These are phyloP conservation scores for Plagodis pulveraria DNA, from an alignment of 2,888 invertebrate species.

Conservation along the genomic window DNA sequence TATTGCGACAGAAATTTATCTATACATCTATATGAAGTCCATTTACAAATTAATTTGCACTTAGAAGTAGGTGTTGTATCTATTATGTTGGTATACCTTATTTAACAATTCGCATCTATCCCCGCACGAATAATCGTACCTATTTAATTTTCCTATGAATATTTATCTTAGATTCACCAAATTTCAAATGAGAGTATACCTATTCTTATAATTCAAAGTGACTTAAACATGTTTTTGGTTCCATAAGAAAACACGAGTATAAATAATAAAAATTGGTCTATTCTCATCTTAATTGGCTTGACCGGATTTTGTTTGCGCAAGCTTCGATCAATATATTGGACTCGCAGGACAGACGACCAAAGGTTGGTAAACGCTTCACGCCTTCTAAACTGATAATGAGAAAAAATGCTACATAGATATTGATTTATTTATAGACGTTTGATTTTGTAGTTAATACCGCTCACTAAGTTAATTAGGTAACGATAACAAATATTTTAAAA, in stretches of 20 bases:
- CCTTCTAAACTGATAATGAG: constrained; percentile 9
- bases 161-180: constrained; percentile 19
- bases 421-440: too few species aligned
- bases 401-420: too few species aligned
- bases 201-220: neutral
- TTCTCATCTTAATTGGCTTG: constrained; percentile 82
- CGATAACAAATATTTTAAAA: too few species aligned
- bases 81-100: constrained; percentile 10
- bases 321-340: constrained; percentile 80
- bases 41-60: constrained; percentile 21
- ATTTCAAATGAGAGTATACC: constrained; percentile 36
- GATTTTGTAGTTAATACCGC: too few species aligned
- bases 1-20: too few species aligned
- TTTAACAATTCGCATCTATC: constrained; percentile 27
- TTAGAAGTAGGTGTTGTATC: constrained; percentile 16
- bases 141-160: neutral
- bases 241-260: constrained; percentile 5
- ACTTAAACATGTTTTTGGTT: neutral
- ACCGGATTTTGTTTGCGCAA: constrained; percentile 83
- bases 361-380: constrained; percentile 64
- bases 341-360: constrained; percentile 73
- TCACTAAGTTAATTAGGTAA: too few species aligned
- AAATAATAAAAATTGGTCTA: constrained; percentile 40
- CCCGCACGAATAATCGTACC: constrained; percentile 21
- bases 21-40: too few species aligned